Evolutionary conservation across 2,888 invertebrate genomes (phyloP), one percentile per base, ranked within the genome.

Genomic region (Synergus itoensis): DNA sequence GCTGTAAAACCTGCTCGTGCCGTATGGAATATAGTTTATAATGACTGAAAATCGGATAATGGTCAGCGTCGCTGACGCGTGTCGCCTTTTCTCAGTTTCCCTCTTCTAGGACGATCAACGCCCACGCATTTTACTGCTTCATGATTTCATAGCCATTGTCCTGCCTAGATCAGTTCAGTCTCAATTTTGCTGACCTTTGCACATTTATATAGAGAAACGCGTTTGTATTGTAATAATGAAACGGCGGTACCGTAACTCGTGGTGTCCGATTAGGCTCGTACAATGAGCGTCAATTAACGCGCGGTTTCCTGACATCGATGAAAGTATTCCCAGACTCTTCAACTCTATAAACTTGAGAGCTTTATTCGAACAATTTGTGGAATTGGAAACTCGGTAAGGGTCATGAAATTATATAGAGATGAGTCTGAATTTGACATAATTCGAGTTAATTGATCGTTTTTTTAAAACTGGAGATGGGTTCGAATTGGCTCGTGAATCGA

Each of bases 81-180:
- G 80, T 79, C 83, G 81, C 80, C 82, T 85, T 82, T 83, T 83
- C 81, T 83, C 80, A 75, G 45, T 67, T 62, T 77, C 80, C 76
- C 78, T 82, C 69, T 84, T 82, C 81, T 81, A 77, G 83, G 79
- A 81, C 83, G 84, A 81, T 81, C 86, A 84, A 85, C 87, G 86
- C 87, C 87, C 85, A 86, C 86, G 82, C 84, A 75, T 84, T 81
- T 81, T 76, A 76, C 82, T 77, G 80, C 84, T 82, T 82, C 83
- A 83, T 84, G 84, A 86, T 84, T 86, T 83, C 81, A 83, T 79
- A 83, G 82, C 79, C 82, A 86, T 84, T 87, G 86, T 87, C 82
- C 82, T 79, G 77, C 73, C 69, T 75, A 78, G 80, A 77, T 77
- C 77, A 48, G 76, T 28, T 64, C 48, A 41, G 60, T 14, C 53